phyloP scores from a whole-genome alignment of 2,113 vertebrate species.

The Coptodon rendalli region DNA sequence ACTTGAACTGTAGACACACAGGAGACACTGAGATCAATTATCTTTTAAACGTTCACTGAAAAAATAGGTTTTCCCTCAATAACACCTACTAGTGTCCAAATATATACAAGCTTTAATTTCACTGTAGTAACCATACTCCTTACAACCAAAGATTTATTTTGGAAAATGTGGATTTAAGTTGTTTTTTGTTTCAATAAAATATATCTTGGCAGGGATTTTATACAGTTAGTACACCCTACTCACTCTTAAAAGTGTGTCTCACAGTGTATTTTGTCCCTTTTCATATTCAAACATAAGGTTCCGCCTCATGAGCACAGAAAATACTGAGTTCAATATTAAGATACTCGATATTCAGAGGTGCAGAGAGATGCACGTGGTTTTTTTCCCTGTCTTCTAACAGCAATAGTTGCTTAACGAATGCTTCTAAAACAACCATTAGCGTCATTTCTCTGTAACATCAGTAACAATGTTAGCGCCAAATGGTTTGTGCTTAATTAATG shows the following conservation, averaged over 20 bases:
- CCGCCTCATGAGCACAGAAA: neutral
- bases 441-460: neutral
- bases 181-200: conserved; percentile 9
- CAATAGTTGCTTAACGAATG: neutral
- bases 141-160: conserved; percentile 1
- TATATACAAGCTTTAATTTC: conserved; percentile 48
- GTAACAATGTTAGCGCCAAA: neutral
- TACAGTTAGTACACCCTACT: conserved; percentile 8
- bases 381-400: neutral
- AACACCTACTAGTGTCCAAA: conserved; percentile 20
- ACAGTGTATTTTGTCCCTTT: conserved; percentile 54
- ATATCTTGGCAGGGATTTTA: conserved; percentile 6
- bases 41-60: conserved; percentile 37
- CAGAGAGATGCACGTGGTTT: neutral
- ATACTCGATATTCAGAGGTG: neutral
- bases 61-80: conserved; percentile 41
- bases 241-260: conserved; percentile 32
- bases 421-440: conserved; percentile 9
- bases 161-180: conserved; percentile 1
- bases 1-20: conserved; percentile 28
- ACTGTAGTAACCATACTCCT: neutral
- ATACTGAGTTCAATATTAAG: neutral
- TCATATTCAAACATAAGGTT: neutral
- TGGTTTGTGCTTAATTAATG: conserved; percentile 32
- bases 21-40: neutral